Evolutionary conservation across 2,888 invertebrate species (phyloP), one percentile per base, ranked within the genome.

Genomic region (Strigamia transsilvanica): DNA sequence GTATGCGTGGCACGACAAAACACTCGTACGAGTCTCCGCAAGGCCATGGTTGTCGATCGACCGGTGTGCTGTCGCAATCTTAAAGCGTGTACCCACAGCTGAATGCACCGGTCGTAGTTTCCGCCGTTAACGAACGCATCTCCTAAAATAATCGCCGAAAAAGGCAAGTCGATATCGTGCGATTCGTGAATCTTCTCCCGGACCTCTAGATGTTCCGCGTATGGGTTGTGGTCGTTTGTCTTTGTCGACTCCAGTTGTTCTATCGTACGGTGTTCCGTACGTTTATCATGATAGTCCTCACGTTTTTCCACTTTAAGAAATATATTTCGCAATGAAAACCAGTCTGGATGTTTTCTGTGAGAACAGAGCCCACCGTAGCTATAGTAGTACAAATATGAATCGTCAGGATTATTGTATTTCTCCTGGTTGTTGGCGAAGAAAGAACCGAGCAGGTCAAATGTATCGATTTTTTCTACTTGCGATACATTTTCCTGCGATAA

Each of bases 81-180:
- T 66, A 97, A 90, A n/a, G 96, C 97, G 88, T 96, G 94, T 84
- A 94, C 89, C 97, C 97, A 97, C 13, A 97, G 89, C 84, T 92
- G 92, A 83, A 96, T 92, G 87, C 97, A 97, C 85, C 94, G 91
- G 87, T 94, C 93, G 89, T 96, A 97, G 84, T 94, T 91, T 23
- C 94, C 93, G 87, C 93, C 93, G 89, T 98, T 98, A 0, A 98
- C 98, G 90, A 95, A 97, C 84, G 97, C 94, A 2, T 97, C 98
- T 81, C 98, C 98, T 84, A 92, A 88, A 88, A 94, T 96, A 84
- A 96, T 93, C 83, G 97, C 92, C 1, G 96, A 94, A 88, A 95
- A 94, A 23, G 96, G 94, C 84, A 96, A 90, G 89, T 95, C 90
- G 15, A 89, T 88, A 84, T 90, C 90, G 82, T 88, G 87, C 13